Evolutionary conservation across 1,140 invertebrate species (phyloP), one percentile per base, ranked within the genome.

Genomic region (Drosophila nikananu): DNA sequence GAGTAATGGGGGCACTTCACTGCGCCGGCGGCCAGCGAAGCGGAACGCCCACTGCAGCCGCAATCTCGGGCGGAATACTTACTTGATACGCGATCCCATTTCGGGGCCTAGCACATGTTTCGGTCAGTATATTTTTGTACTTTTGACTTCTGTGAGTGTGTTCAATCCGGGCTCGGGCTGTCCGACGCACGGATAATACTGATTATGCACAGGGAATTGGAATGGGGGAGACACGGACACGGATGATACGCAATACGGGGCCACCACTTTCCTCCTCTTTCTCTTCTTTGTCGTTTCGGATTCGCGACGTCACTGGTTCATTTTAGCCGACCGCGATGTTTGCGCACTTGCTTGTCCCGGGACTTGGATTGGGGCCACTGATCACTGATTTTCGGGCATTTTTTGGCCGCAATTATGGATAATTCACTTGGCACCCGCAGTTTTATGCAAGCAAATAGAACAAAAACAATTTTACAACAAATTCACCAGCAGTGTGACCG

Each of bases 41-140:
- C 84, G 80, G 72, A 81, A 91, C 90, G 90, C 90, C 84, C 90
- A 84, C 82, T 78, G 42, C 67, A 75, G 27, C 76, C 49, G 42
- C 35, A 44, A 68, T 25, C 71, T 41, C 48, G 52, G 30, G 15
- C 62, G 49, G 55, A 58, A 83, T 91, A 92, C 90, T 92, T 66
- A 92, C 90, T 92, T 92, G 67, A 92, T 92, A 68, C 90, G 89
- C 54, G 89, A 91, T 83, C 84, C 90, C 89, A 91, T 91, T 82
- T 86, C 72, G 49, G 54, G 51, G 41, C 66, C 64, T 90, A 90
- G 78, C 81, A 90, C 86, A 90, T 90, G 72, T 80, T 90, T 86
- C 30, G 61, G 59, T 72, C 46, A 65, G 59, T 52, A 58, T 66
- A 25, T 75, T 55, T 76, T 48, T 73, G 32, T 55, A 37, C 19